Conservation (phyloP, 2,888 invertebrate genomes). For the Netelia virgata region DNA sequence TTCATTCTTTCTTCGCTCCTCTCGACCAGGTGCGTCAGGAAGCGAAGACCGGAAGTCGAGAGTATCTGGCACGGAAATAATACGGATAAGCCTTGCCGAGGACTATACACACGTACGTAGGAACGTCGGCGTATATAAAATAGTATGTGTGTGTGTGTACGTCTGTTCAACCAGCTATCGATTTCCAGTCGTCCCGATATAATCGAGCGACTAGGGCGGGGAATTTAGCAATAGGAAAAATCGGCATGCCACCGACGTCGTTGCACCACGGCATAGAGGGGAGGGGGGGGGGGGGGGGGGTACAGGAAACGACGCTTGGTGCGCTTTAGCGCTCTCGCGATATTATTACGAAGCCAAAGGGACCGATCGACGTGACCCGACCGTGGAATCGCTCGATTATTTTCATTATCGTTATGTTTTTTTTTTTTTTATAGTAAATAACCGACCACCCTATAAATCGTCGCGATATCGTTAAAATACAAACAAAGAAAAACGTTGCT, state of each 20-base stretch:
- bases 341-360: constrained; percentile 25
- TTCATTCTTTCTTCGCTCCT: too few species aligned
- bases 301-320: constrained; percentile 15
- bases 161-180: constrained; percentile 38
- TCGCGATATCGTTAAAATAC: neutral
- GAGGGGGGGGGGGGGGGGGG: too few species aligned
- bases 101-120: neutral
- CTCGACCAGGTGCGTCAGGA: neutral
- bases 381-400: constrained; percentile 26
- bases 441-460: neutral
- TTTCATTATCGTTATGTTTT: constrained; percentile 11
- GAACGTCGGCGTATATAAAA: constrained; percentile 2
- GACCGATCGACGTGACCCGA: constrained; percentile 50
- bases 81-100: constrained; percentile 1
- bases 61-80: constrained; percentile 20
- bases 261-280: neutral
- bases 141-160: neutral
- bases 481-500: neutral
- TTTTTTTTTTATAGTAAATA: constrained; percentile 9
- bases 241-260: constrained; percentile 41
- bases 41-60: constrained; percentile 40
- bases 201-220: constrained; percentile 46
- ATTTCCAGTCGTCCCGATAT: constrained; percentile 44
- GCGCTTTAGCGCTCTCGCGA: constrained; percentile 19
- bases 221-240: constrained; percentile 49